Base-by-base conservation (phyloP, 2,888 invertebrate species). In the Dryobotodes eremita region DNA sequence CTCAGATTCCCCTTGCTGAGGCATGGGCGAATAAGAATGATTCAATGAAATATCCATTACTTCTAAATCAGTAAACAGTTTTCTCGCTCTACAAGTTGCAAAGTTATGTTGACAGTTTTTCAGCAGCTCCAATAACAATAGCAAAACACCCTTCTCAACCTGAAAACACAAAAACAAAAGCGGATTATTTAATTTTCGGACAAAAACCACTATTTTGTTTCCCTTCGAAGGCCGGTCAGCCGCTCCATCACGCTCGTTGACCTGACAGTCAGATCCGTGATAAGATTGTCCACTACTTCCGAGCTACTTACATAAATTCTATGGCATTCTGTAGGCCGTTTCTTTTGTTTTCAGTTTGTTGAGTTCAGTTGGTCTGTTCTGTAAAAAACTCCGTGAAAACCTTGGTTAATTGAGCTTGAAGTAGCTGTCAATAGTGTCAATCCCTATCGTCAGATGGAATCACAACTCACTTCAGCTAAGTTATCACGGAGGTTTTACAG, bases 231-330 rank as follows among this genome's bases (percentile, higher is more conserved):
- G 72, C 53, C 77, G 59, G 50, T 53, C 57, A 71, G 62, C 50
- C 82, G n/a, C 66, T 85, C 87, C 80, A 85, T 85, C 84, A 85
- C 71, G 69, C 57, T 66, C 23, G 42, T 68, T 64, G 42, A 31
- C 57, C 80, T 68, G 87, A 76, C 79, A 83, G 55, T 66, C 59
- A 26, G 84, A 82, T 84, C 62, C 66, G 36, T 64, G 89, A 88
- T 88, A 86, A 89, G 84, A 87, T 87, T 71, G 61, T 31, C n/a
- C n/a, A 77, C 69, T 62, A 75, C 72, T 77, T 80, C 79, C 87
- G 84, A 71, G 50, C 53, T 46, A 71, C 72, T 71, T 70, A 62
- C 69, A 69, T 69, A 61, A 73, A 65, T 66, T 62, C 82, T n/a
- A 59, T 36, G 53, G 50, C 36, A 53, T 81, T 80, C 42, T 42